phyloP scores from a whole-genome alignment of 2,888 invertebrate genomes.

The Zhengitettix transpicula region DNA sequence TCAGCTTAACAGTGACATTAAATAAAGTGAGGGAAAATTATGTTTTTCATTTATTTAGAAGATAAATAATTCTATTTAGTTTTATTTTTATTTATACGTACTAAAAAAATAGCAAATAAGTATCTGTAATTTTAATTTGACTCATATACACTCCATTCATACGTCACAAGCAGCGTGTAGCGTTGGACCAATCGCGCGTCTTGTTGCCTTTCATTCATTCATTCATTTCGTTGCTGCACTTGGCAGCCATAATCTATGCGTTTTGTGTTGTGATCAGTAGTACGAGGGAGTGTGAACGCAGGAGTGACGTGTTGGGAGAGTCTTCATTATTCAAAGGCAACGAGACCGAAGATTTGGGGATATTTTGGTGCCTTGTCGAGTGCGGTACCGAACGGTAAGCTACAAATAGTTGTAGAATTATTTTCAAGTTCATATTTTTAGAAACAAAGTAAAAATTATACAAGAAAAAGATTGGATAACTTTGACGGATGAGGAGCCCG shows the following conservation, averaged over 20 bases:
- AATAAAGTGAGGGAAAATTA: no score
- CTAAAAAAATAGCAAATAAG: no score
- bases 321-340: constrained; percentile 5
- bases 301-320: not conserved
- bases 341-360: constrained; percentile 2
- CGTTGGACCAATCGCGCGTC: constrained; percentile 8
- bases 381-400: not conserved
- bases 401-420: no score
- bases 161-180: constrained; percentile 10
- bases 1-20: no score
- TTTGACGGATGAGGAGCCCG: no score
- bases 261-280: constrained; percentile 9
- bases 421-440: no score
- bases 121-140: no score
- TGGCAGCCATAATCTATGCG: constrained; percentile 13
- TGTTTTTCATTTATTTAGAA: no score
- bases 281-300: constrained; percentile 7
- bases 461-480: no score
- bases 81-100: no score
- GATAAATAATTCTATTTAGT: no score
- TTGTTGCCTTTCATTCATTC: constrained; percentile 13
- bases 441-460: no score
- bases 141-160: not conserved
- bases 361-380: not conserved
- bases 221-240: constrained; percentile 1